Base-by-base conservation (phyloP, 1,140 invertebrate genomes). In the Calliopsis andreniformis region DNA sequence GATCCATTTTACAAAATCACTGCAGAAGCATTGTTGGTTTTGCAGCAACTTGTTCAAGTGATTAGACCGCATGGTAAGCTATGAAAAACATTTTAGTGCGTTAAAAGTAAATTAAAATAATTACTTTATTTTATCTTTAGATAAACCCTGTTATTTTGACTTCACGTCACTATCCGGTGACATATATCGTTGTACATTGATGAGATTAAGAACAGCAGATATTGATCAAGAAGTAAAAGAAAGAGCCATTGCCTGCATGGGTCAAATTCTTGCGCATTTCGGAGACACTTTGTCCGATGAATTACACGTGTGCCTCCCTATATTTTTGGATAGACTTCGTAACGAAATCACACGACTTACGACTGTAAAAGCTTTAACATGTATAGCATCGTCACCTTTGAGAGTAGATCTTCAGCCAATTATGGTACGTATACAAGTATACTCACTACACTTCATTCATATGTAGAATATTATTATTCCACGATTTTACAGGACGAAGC, bases 211-310 rank as follows among this genome's bases (percentile, higher is more conserved):
- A 87, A 97, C 98, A n/a, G 96, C 98, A 0, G 98, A 99, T 89
- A 98, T 99, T 83, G 98, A 99, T 93, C 98, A 99, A 89, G 98
- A 99, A 93, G 98, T 99, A 0, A 99, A 99, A 89, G 98, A 99
- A 89, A 94, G 98, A 71, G 98, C 98, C 6, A 99, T 99, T 72
- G 96, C 98, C 2, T 98, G 98, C 86, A 99, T 99, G 96, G 98
- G 98, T 28, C 98, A 98, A 91, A 97, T 99, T 51, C 95, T 99
- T 35, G 96, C 96, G 73, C 97, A 98, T 89, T 95, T 99, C 71
- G 98, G 98, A 10, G 98, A 99, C 90, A 94, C 90, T 68, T 91
- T 95, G 3, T 89, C 95, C 88, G 92, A 92, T 58, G 97, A 99
- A 89, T 92, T 99, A 49, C 94, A 94, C 2, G 94, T 94, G 14